Conservation (phyloP, 1,140 invertebrate species). For the Hermatobates lingyangjiaoensis region DNA sequence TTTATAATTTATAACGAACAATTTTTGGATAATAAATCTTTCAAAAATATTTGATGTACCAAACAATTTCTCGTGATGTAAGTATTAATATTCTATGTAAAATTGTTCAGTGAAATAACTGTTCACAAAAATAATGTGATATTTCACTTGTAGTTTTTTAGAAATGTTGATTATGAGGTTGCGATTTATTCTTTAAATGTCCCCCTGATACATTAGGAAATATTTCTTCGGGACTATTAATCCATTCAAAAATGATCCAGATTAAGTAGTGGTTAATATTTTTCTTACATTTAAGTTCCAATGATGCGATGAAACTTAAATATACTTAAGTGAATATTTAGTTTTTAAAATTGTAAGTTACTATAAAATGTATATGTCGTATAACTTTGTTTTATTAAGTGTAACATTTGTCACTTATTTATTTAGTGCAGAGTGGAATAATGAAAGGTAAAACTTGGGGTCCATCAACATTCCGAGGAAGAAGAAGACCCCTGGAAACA, state of each 20-base stretch:
- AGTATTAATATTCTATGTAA: no score
- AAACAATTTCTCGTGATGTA: no score
- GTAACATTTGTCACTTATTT: neutral
- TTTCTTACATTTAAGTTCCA: neutral
- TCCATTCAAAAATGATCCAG: neutral
- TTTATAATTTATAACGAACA: no score
- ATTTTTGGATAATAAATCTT: no score
- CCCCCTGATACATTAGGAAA: no score
- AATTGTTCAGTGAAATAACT: no score
- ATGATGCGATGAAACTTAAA: neutral
- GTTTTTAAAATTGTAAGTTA: neutral
- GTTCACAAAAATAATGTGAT: no score
- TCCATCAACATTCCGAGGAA: slow-evolving; percentile 77
- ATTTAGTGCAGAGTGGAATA: slow-evolving; percentile 67
- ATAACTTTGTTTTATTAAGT: neutral
- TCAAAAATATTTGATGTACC: no score
- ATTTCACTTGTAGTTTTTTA: no score
- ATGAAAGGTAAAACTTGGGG: slow-evolving; percentile 96
- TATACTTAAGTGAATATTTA: neutral
- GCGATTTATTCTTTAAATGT: no score
- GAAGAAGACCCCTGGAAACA: slow-evolving; percentile 19
- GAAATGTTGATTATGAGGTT: no score
- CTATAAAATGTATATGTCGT: neutral
- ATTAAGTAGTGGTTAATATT: neutral
- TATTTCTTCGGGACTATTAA: no score